These are phyloP conservation scores for Netelia virgata DNA, from an alignment of 2,888 invertebrate species.

Conservation along the genomic window DNA sequence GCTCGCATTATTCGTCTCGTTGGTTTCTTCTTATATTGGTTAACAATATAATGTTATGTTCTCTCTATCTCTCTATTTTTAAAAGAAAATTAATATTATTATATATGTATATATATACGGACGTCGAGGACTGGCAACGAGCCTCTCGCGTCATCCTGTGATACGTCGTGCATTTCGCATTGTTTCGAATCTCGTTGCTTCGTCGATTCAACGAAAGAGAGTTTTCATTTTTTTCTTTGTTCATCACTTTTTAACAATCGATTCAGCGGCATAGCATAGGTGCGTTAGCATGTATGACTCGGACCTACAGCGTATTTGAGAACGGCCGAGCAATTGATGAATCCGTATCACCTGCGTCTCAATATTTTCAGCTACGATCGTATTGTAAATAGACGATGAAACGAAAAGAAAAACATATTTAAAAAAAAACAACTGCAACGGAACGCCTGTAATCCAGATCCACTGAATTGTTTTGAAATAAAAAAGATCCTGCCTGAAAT, in stretches of 20 bases:
- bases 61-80: constrained; percentile 22
- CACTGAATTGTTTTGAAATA: constrained; percentile 64
- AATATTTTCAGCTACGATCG: constrained; percentile 50
- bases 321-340: constrained; percentile 68
- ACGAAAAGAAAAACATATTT: constrained; percentile 6
- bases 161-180: constrained; percentile 62
- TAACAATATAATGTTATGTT: constrained; percentile 31
- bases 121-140: constrained; percentile 64
- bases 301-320: constrained; percentile 69
- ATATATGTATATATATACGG: constrained; percentile 54
- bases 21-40: constrained; percentile 25
- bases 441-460: constrained; percentile 64
- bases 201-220: constrained; percentile 25
- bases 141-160: constrained; percentile 64
- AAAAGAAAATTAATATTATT: constrained; percentile 31
- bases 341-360: constrained; percentile 53
- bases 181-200: constrained; percentile 57
- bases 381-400: constrained; percentile 56
- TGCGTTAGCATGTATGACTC: constrained; percentile 47
- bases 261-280: constrained; percentile 68
- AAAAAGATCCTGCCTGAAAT: constrained; percentile 66
- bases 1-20: constrained; percentile 9
- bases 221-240: constrained; percentile 12
- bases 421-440: constrained; percentile 43
- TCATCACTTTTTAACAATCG: constrained; percentile 22